A percentile compares a stretch with the other conserved stretches of the same genome.
Evolutionary conservation across 1,140 invertebrate species (phyloP).

Genomic region (Anadara kagoshimensis): DNA sequence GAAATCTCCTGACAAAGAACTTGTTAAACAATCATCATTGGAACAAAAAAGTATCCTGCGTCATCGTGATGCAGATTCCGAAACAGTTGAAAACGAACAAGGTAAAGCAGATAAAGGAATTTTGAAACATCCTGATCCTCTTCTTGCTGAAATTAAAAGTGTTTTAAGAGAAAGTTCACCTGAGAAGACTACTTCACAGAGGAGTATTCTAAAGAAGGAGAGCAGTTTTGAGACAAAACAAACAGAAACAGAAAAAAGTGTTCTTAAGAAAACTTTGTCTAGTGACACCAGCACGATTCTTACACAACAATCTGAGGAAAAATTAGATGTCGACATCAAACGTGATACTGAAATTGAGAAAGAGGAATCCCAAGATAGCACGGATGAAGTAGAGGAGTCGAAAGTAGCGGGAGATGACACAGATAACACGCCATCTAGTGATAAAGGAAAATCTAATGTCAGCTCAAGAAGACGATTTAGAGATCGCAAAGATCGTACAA

Average conservation of each 20-base stretch:
- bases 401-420: background rate
- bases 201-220: conserved; percentile 60
- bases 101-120: conserved; percentile 8
- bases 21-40: background rate
- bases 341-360: conserved; percentile 35
- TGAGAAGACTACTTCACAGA: conserved; percentile 45
- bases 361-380: conserved; percentile 52
- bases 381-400: conserved; percentile 2
- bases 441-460: no score
- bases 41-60: conserved; percentile 59
- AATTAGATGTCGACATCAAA: conserved; percentile 53
- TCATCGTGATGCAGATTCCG: conserved; percentile 10
- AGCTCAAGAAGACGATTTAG: no score
- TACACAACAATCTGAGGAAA: conserved; percentile 71
- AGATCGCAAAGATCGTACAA: no score
- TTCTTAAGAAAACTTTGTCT: conserved; percentile 75
- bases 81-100: background rate
- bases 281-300: background rate
- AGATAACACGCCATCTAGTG: no score
- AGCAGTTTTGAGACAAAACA: conserved; percentile 56
- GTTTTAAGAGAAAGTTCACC: conserved; percentile 13
- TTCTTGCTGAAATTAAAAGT: conserved; percentile 26
- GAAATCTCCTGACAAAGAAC: background rate
- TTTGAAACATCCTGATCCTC: conserved; percentile 19
- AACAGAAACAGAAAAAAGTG: conserved; percentile 76